Conservation (phyloP, 2,888 invertebrate genomes). For the Yponomeuta cagnagella region DNA sequence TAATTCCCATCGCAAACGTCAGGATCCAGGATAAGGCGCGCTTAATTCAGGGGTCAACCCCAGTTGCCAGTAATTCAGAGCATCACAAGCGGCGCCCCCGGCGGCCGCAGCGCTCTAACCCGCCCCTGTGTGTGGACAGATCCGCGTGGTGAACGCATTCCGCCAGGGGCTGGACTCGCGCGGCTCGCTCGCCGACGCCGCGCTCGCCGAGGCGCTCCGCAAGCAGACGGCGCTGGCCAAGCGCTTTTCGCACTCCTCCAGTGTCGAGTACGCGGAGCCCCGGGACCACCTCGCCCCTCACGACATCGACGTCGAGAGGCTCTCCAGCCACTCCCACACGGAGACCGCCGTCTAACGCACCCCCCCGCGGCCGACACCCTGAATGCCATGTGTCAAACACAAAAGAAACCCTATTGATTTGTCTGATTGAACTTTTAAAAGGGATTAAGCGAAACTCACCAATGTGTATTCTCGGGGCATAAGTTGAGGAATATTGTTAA, state of each 20-base stretch:
- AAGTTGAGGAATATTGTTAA: constrained; percentile 65
- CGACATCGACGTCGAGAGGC: constrained; percentile 94
- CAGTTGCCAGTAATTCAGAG: neutral
- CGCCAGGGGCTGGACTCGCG: constrained; percentile 99
- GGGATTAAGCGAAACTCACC: constrained; percentile 2
- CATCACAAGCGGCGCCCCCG: constrained; percentile 14
- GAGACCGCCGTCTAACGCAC: constrained; percentile 90
- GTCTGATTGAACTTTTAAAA: constrained; percentile 4
- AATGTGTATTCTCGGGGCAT: constrained; percentile 35
- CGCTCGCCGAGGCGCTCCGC: constrained; percentile 93
- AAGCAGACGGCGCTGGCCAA: constrained; percentile 95
- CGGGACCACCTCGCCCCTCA: constrained; percentile 92
- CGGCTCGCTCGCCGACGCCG: constrained; percentile 93
- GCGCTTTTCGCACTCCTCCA: constrained; percentile 91
- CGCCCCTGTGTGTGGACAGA: constrained; percentile 81
- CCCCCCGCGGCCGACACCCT: constrained; percentile 7
- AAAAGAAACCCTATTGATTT: neutral
- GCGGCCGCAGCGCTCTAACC: constrained; percentile 19
- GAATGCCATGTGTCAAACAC: constrained; percentile 2
- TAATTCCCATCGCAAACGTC: no score
- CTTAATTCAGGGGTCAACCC: no score
- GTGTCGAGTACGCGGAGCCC: constrained; percentile 93
- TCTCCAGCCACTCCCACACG: constrained; percentile 95
- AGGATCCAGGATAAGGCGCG: no score
- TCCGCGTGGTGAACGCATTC: constrained; percentile 99